Percentiles rank a stretch among this genome's conserved stretches.
These are phyloP conservation scores for Drosophila persimilis DNA, from an alignment of 1,140 invertebrate genomes.

Conservation along the genomic window DNA sequence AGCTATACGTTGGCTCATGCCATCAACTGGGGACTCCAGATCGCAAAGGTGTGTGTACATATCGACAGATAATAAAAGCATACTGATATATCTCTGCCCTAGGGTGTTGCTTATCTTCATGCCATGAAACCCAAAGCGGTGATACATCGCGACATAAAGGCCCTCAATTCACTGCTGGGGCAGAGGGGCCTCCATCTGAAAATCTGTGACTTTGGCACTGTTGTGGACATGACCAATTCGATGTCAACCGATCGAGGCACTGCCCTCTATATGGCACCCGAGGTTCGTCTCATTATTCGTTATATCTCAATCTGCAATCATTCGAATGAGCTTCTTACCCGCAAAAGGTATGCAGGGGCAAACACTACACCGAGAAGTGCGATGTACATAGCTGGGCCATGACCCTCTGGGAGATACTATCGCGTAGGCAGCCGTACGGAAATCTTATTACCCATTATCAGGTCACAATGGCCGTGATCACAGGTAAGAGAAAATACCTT, in stretches of 20 bases:
- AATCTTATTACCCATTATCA: conserved; percentile 90
- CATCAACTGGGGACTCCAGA: conserved; percentile 96
- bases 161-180: conserved; percentile 94
- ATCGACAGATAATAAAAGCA: background rate
- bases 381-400: conserved; percentile 99
- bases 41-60: conserved; percentile 86
- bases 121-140: conserved; percentile 94
- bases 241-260: conserved; percentile 98
- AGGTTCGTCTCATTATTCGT: conserved; percentile 84
- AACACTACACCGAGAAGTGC: conserved; percentile 96
- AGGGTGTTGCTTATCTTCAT: conserved; percentile 96
- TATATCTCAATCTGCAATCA: background rate
- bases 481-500: conserved; percentile 73
- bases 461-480: conserved; percentile 96
- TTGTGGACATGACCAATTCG: conserved; percentile 94
- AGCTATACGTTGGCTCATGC: conserved; percentile 94
- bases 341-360: conserved; percentile 88
- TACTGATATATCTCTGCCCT: conserved; percentile 20
- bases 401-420: conserved; percentile 97
- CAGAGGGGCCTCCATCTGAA: conserved; percentile 93
- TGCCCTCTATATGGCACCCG: conserved; percentile 99
- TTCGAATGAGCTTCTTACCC: background rate
- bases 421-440: conserved; percentile 94
- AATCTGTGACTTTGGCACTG: conserved; percentile 98
- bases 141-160: conserved; percentile 98